Conservation (phyloP, 2,113 vertebrate species). For the Plestiodon gilberti region DNA sequence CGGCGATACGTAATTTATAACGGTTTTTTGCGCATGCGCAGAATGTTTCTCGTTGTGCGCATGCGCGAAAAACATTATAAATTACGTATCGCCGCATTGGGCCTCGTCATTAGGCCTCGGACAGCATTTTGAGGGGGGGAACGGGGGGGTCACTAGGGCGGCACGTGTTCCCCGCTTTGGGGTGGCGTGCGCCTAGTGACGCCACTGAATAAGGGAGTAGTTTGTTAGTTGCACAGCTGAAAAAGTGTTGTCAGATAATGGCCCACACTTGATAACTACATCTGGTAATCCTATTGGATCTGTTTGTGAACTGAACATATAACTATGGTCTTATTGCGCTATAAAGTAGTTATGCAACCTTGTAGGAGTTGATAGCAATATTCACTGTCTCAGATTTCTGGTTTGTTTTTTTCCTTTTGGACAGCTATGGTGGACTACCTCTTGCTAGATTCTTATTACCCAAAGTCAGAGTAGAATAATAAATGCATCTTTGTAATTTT, state of each 20-base stretch:
- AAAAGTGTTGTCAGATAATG: neutral
- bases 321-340: neutral
- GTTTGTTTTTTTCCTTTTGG: neutral
- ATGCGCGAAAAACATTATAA: too few relatives aligned
- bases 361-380: neutral
- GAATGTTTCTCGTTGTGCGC: too few relatives aligned
- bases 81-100: too few relatives aligned
- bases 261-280: neutral
- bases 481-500: neutral
- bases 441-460: neutral
- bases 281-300: neutral
- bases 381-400: neutral
- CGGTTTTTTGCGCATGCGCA: too few relatives aligned
- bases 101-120: too few relatives aligned
- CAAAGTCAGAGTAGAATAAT: neutral
- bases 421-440: neutral
- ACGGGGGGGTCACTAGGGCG: too few relatives aligned
- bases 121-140: too few relatives aligned
- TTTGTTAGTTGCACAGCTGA: neutral
- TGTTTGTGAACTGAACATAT: neutral
- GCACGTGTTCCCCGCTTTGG: too few relatives aligned
- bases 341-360: neutral
- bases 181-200: too few relatives aligned
- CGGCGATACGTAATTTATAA: too few relatives aligned
- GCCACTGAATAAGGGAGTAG: too few relatives aligned